Evolutionary conservation across 2,797 vertebrate species (phyloP).

Genomic region (Acanthiza pusilla): DNA sequence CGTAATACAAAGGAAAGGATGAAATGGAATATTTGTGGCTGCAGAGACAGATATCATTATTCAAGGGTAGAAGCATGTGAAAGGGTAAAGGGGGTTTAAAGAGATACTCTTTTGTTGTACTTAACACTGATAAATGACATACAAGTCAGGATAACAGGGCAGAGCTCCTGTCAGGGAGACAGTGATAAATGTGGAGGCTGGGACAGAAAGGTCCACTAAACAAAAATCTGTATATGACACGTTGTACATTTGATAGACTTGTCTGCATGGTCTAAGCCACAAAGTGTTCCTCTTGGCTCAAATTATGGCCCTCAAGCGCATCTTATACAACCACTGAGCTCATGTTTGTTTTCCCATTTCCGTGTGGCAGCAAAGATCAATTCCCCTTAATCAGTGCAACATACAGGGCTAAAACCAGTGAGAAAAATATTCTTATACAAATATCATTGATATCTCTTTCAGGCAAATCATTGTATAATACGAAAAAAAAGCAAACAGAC

Average conservation of each 20-base stretch:
- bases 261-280: slow-evolving; percentile 23
- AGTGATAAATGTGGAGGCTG: slow-evolving; percentile 69
- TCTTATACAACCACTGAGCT: background rate
- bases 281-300: background rate
- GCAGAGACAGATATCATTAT: slow-evolving; percentile 63
- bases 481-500: slow-evolving; percentile 20
- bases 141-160: slow-evolving; percentile 72
- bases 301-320: background rate
- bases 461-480: background rate
- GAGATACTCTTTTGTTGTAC: slow-evolving; percentile 70
- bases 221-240: slow-evolving; percentile 68
- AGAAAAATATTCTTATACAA: background rate
- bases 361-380: slow-evolving; percentile 22
- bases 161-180: slow-evolving; percentile 70
- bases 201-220: slow-evolving; percentile 59
- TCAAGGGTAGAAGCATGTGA: slow-evolving; percentile 63
- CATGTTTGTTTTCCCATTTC: slow-evolving; percentile 35
- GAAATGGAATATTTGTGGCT: slow-evolving; percentile 61
- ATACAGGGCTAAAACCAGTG: background rate
- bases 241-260: slow-evolving; percentile 59
- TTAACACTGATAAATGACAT: slow-evolving; percentile 76
- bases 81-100: slow-evolving; percentile 70
- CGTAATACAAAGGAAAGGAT: background rate
- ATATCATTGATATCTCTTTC: slow-evolving; percentile 31
- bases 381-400: slow-evolving; percentile 20